Base-by-base conservation (phyloP, 2,113 vertebrate species). In the Mus spicilegus region DNA sequence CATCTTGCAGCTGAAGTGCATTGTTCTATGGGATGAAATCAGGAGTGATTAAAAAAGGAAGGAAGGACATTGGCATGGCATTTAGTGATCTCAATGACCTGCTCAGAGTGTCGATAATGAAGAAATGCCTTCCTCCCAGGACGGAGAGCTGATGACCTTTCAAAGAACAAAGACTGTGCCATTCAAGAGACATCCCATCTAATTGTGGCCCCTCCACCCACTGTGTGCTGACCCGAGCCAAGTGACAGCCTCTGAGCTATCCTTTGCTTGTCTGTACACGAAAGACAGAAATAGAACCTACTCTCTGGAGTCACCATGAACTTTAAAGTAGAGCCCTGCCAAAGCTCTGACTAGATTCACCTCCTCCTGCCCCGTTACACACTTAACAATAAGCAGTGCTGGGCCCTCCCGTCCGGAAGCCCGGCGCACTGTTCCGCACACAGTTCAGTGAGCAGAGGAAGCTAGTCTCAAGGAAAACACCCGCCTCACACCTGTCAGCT, bases 401-500 rank as follows among this genome's bases (percentile, higher is more conserved):
- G 17, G 22, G 51, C 12, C 39, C 22, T 46, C 56, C 56, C 0
- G 7, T 24, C 33, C 94, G 70, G 86, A 88, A 92, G 51, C 75
- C 75, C 0, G 0, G 13, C 3, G 14, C 26, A 0, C n/a, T 5
- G n/a, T 30, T n/a, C 49, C 89, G 82, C 84, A 42, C 9, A 61
- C 75, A 39, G 92, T 65, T 36, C 17, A 10, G 78, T 58, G 89
- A 39, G 69, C 78, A 54, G 84, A 90, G 96, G 87, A 89, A 94
- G 56, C 81, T 13, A 92, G 92, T 81, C 84, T 95, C 73, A 77
- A 92, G 97, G 94, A 96, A 93, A 87, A 93, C 87, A 51, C 90
- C 67, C 10, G 36, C 92, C 90, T 93, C 95, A 63, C 97, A 97
- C 97, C 97, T 98, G 97, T 96, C 94, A 90, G 92, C 70, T 81